Percentiles rank a stretch among this genome's conserved stretches.
Conservation (phyloP, 2,888 invertebrate species). For the Athalia circularis region DNA sequence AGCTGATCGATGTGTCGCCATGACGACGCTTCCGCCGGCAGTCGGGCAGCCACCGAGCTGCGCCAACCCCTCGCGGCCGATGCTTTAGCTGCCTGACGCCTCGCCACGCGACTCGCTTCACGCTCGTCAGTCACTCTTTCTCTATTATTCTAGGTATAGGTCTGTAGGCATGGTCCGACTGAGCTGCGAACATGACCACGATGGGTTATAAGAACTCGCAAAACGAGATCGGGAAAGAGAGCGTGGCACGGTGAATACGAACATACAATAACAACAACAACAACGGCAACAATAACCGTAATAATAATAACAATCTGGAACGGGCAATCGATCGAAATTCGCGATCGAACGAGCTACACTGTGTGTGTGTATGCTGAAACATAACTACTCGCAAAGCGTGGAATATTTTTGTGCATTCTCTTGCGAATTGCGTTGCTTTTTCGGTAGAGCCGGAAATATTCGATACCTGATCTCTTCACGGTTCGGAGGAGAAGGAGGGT, state of each 20-base stretch:
- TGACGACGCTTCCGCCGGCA: constrained; percentile 78
- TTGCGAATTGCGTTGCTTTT: not conserved
- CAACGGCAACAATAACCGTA: too few species aligned
- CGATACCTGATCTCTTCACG: constrained; percentile 42
- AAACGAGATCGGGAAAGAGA: too few species aligned
- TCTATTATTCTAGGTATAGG: not conserved
- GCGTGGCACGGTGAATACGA: too few species aligned
- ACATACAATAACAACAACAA: too few species aligned
- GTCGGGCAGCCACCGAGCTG: constrained; percentile 69
- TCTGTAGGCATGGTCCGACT: too few species aligned
- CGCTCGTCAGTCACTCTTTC: constrained; percentile 15
- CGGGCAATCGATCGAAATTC: too few species aligned
- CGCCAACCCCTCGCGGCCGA: constrained; percentile 43
- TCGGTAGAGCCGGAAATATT: constrained; percentile 26
- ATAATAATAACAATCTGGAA: too few species aligned
- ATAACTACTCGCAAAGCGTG: too few species aligned
- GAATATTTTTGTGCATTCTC: not conserved
- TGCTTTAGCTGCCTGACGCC: constrained; percentile 44
- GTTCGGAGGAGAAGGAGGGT: constrained; percentile 13
- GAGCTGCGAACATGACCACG: too few species aligned
- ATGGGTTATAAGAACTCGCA: too few species aligned
- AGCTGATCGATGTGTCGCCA: constrained; percentile 80
- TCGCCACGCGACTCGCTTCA: constrained; percentile 36
- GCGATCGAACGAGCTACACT: too few species aligned
- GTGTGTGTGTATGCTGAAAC: too few species aligned